phyloP scores from a whole-genome alignment of 2,888 invertebrate genomes.

The Thyatira batis region DNA sequence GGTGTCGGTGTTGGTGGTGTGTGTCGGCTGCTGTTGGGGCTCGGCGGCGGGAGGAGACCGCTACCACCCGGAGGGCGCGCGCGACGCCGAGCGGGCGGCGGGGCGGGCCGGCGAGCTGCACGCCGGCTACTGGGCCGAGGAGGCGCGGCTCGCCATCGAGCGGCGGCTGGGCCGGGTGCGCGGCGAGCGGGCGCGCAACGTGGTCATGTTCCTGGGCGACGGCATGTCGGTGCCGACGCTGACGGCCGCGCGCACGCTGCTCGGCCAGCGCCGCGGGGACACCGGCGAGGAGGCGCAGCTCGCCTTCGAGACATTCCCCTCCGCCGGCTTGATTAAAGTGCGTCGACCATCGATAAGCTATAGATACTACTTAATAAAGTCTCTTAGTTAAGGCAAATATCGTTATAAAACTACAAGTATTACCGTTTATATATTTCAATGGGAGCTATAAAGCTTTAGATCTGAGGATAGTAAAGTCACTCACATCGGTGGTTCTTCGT shows the following conservation, averaged over 20 bases:
- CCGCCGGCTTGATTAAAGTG: constrained; percentile 65
- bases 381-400: too few relatives aligned
- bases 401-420: too few relatives aligned
- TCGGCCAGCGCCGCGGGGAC: constrained; percentile 76
- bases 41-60: neutral
- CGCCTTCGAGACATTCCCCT: constrained; percentile 84
- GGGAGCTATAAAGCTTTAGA: too few relatives aligned
- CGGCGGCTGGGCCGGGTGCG: constrained; percentile 9
- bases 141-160: constrained; percentile 62
- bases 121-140: constrained; percentile 22
- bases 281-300: constrained; percentile 83
- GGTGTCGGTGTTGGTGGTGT: neutral
- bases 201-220: constrained; percentile 87
- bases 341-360: neutral
- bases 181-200: constrained; percentile 74
- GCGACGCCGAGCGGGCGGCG: constrained; percentile 23
- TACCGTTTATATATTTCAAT: too few relatives aligned
- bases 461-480: neutral
- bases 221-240: constrained; percentile 88
- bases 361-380: too few relatives aligned
- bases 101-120: constrained; percentile 11
- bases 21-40: neutral
- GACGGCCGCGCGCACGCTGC: constrained; percentile 82
- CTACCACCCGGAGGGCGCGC: constrained; percentile 6
- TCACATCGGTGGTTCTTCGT: too few relatives aligned